Conservation (phyloP, 2,888 invertebrate species). For the Neoscelio sp. region DNA sequence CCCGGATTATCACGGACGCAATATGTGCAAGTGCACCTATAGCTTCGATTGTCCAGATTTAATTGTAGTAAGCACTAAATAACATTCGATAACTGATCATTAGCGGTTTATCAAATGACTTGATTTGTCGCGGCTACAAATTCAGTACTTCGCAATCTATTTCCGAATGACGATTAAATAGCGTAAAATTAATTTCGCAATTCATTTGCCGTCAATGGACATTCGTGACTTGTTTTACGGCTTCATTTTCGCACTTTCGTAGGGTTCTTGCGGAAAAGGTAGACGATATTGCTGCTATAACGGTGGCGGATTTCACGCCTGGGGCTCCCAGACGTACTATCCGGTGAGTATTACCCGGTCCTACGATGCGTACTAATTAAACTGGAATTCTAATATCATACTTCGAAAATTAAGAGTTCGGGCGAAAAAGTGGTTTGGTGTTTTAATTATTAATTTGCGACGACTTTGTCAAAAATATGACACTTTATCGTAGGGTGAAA, state of each 20-base stretch:
- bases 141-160: not conserved
- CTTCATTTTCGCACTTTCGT: slow-evolving; percentile 64
- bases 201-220: slow-evolving; percentile 35
- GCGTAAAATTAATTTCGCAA: slow-evolving; percentile 24
- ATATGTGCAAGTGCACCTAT: slow-evolving; percentile 84
- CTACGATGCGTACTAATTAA: slow-evolving; percentile 54
- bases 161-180: too few species aligned
- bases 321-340: slow-evolving; percentile 68
- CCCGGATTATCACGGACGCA: slow-evolving; percentile 74
- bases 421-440: not conserved
- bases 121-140: slow-evolving; percentile 10
- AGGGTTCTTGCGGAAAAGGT: slow-evolving; percentile 87
- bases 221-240: slow-evolving; percentile 27
- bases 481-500: too few species aligned
- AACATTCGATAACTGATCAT: slow-evolving; percentile 9
- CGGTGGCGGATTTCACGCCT: slow-evolving; percentile 71
- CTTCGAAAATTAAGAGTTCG: slow-evolving; percentile 5
- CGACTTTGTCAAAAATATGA: too few species aligned
- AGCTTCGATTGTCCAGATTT: slow-evolving; percentile 85
- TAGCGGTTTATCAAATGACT: slow-evolving; percentile 26
- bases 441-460: slow-evolving; percentile 27
- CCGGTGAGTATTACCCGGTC: slow-evolving; percentile 68
- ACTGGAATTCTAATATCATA: slow-evolving; percentile 42
- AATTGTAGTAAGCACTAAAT: slow-evolving; percentile 83
- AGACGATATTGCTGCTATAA: slow-evolving; percentile 88